Percentiles rank a stretch among this genome's conserved stretches.
Evolutionary conservation across 2,797 vertebrate genomes (phyloP).

Genomic region (Adrianichthys oophorus): DNA sequence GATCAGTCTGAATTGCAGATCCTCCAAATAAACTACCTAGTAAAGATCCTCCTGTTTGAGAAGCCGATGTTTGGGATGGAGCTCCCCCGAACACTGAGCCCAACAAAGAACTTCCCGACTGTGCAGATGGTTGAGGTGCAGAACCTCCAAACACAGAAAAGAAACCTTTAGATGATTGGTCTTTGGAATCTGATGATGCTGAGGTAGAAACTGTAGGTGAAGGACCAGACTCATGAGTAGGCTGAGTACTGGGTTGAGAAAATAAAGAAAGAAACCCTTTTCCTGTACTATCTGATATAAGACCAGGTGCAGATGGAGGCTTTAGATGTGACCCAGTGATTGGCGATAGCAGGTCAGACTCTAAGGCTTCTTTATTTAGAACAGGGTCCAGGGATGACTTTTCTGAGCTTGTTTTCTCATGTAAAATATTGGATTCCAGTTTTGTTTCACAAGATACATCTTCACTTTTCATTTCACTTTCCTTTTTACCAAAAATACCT

Average conservation of each 20-base stretch:
- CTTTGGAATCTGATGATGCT: conserved; percentile 53
- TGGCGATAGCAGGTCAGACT: conserved; percentile 37
- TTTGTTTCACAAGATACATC: conserved; percentile 16
- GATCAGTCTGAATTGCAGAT: conserved; percentile 41
- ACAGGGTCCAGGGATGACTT: conserved; percentile 20
- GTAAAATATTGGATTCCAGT: conserved; percentile 17
- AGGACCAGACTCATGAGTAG: conserved; percentile 28
- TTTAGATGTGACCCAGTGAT: conserved; percentile 39
- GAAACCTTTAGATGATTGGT: conserved; percentile 55
- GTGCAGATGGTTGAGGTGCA: conserved; percentile 61
- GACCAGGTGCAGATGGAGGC: conserved; percentile 23
- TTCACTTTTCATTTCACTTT: conserved; percentile 15
- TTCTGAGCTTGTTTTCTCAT: conserved; percentile 35
- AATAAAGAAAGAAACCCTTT: conserved; percentile 73
- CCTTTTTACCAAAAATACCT: conserved; percentile 4
- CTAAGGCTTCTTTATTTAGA: conserved; percentile 32
- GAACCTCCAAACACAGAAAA: conserved; percentile 65
- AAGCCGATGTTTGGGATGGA: conserved; percentile 56
- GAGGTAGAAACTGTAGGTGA: conserved; percentile 25
- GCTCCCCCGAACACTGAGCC: conserved; percentile 72
- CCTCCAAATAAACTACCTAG: conserved; percentile 78
- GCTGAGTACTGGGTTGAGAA: conserved; percentile 52
- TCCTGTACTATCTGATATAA: conserved; percentile 49
- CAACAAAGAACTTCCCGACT: conserved; percentile 68
- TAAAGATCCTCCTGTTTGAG: conserved; percentile 74